Conservation (phyloP, 1,140 invertebrate species). For the Achatina immaculata region DNA sequence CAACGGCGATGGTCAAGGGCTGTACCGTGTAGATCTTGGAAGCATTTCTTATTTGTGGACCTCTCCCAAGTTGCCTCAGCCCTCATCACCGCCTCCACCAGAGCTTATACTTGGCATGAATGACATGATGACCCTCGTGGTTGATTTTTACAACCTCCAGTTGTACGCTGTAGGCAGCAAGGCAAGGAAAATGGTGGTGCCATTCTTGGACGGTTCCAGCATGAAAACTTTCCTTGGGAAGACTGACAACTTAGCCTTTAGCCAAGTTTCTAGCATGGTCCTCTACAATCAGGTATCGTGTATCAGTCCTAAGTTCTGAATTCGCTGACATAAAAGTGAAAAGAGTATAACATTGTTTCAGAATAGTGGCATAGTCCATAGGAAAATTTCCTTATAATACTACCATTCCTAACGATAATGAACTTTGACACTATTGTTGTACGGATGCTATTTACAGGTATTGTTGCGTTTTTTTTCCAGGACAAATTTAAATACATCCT, state of each 20-base stretch:
- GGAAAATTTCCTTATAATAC: too few species aligned
- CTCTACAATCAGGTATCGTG: constrained; percentile 58
- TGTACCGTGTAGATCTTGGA: constrained; percentile 84
- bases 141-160: constrained; percentile 85
- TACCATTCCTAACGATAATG: too few species aligned
- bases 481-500: too few species aligned
- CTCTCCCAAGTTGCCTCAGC: neutral
- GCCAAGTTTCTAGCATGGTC: constrained; percentile 50
- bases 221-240: constrained; percentile 81
- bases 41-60: constrained; percentile 79
- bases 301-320: too few species aligned
- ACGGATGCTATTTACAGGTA: too few species aligned
- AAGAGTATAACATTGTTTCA: too few species aligned
- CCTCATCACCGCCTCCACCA: constrained; percentile 2
- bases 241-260: constrained; percentile 72
- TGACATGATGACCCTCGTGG: constrained; percentile 80
- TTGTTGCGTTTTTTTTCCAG: too few species aligned
- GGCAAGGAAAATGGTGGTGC: constrained; percentile 81
- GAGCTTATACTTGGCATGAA: constrained; percentile 75
- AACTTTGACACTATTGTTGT: too few species aligned
- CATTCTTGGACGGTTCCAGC: constrained; percentile 86
- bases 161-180: constrained; percentile 81
- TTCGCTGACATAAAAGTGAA: too few species aligned
- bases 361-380: too few species aligned
- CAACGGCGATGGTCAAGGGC: constrained; percentile 75